These are phyloP conservation scores for Ptychobarbus kaznakovi DNA, from an alignment of 2,797 vertebrate species.

Conservation along the genomic window DNA sequence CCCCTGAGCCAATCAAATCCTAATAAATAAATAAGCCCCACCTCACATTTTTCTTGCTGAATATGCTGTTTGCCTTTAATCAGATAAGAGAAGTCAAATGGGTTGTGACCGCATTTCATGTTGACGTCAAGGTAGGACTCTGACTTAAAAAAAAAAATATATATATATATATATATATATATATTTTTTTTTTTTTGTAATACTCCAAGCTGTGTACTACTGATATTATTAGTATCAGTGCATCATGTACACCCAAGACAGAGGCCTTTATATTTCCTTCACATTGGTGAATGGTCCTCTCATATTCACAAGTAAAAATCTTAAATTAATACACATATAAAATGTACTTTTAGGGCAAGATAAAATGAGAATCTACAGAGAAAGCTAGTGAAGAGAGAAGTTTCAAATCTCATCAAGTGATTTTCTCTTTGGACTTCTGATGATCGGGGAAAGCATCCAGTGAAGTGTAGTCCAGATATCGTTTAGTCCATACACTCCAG, in stretches of 20 bases:
- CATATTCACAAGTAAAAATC: slow-evolving; percentile 43
- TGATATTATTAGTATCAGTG: slow-evolving; percentile 23
- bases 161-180: too few relatives aligned
- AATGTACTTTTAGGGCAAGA: slow-evolving; percentile 40
- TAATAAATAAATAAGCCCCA: not conserved
- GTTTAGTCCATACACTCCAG: slow-evolving; percentile 15
- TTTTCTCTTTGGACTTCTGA: slow-evolving; percentile 19
- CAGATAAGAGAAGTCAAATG: not conserved
- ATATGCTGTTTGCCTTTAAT: not conserved
- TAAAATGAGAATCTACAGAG: not conserved
- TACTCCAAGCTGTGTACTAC: slow-evolving; percentile 20
- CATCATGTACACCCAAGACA: slow-evolving; percentile 48
- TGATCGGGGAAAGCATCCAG: slow-evolving; percentile 12
- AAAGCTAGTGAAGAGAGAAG: not conserved
- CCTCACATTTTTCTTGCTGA: not conserved
- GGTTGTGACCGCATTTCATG: not conserved
- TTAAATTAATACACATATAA: slow-evolving; percentile 62
- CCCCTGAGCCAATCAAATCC: not conserved
- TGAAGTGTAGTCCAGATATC: slow-evolving; percentile 14
- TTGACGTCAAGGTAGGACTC: slow-evolving; percentile 11
- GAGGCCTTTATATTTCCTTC: slow-evolving; percentile 53
- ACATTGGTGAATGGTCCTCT: slow-evolving; percentile 62
- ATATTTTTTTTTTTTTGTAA: not conserved
- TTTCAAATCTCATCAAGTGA: not conserved
- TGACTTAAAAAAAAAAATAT: not conserved